These are phyloP conservation scores for Mallotus villosus DNA, from an alignment of 2,797 vertebrate genomes.

Conservation along the genomic window DNA sequence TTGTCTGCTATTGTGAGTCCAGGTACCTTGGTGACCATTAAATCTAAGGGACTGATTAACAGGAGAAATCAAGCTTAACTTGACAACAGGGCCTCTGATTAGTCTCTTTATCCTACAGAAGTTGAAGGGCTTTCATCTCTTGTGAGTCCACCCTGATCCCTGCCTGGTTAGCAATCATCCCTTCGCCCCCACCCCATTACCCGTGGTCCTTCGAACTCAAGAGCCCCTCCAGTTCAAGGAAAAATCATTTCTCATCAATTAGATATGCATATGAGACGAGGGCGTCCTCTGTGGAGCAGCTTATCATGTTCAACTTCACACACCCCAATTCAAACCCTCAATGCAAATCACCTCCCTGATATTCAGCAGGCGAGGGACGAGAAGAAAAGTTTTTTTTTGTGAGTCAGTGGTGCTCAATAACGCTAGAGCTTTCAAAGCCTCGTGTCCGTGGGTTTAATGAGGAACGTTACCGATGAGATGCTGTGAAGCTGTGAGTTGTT, in stretches of 20 bases:
- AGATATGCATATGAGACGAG: constrained; percentile 62
- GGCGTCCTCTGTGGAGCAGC: constrained; percentile 49
- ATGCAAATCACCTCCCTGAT: constrained; percentile 67
- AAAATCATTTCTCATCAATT: constrained; percentile 65
- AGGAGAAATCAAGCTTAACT: no score
- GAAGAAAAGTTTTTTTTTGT: constrained; percentile 53
- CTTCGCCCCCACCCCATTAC: constrained; percentile 4
- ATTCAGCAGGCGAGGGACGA: constrained; percentile 55
- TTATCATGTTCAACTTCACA: constrained; percentile 69
- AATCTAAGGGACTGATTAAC: no score
- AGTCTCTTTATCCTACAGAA: constrained; percentile 3
- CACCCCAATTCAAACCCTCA: constrained; percentile 61
- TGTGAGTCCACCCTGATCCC: constrained; percentile 26
- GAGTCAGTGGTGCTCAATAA: constrained; percentile 46
- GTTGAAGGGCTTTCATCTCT: constrained; percentile 30
- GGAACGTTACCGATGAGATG: constrained; percentile 49
- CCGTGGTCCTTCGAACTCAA: constrained; percentile 49
- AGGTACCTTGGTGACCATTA: no score
- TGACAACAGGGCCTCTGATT: constrained; percentile 39
- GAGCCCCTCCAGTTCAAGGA: constrained; percentile 61
- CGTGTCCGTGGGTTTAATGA: constrained; percentile 58
- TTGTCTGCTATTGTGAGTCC: no score
- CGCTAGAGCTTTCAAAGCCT: constrained; percentile 56
- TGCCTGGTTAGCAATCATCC: not conserved
- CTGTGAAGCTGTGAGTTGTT: constrained; percentile 19